Evolutionary conservation across 2,113 vertebrate species (phyloP).

Genomic region (Chaenogobius annularis): DNA sequence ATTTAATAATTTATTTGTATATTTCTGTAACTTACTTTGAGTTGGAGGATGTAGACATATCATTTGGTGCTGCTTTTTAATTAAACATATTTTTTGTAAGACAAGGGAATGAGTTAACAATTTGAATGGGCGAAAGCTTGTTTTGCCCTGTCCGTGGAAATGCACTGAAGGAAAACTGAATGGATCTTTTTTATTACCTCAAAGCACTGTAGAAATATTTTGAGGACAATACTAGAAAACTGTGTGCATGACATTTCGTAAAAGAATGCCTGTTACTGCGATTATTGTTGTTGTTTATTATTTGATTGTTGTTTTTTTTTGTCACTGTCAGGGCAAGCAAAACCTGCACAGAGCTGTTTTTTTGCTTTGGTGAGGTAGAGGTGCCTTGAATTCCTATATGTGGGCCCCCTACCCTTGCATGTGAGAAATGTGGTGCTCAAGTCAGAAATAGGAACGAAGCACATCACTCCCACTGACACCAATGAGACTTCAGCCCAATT

Average conservation of each 20-base stretch:
- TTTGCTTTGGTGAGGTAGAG: conserved; percentile 67
- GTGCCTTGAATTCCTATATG: conserved; percentile 71
- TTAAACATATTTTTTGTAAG: conserved; percentile 68
- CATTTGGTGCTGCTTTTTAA: conserved; percentile 81
- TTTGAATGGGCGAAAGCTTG: conserved; percentile 73
- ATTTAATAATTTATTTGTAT: conserved; percentile 85
- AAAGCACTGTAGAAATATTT: conserved; percentile 54
- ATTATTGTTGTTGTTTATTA: conserved; percentile 31
- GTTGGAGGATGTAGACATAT: conserved; percentile 72
- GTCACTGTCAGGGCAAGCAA: conserved; percentile 50
- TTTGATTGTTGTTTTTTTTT: conserved; percentile 36
- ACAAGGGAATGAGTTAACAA: conserved; percentile 43
- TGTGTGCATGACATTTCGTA: conserved; percentile 67
- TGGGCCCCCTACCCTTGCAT: conserved; percentile 55
- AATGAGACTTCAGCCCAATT: conserved; percentile 57
- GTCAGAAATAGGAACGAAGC: conserved; percentile 72
- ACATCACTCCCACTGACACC: conserved; percentile 50
- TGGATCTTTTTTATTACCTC: conserved; percentile 79
- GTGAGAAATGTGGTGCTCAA: conserved; percentile 61
- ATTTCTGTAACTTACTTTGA: conserved; percentile 84
- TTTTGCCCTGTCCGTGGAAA: conserved; percentile 61
- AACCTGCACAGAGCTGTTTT: conserved; percentile 46
- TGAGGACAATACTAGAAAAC: conserved; percentile 22
- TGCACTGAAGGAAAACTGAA: conserved; percentile 60
- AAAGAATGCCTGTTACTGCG: conserved; percentile 61